Evolutionary conservation across 2,888 invertebrate species (phyloP).

Genomic region (Sesia bembeciformis): DNA sequence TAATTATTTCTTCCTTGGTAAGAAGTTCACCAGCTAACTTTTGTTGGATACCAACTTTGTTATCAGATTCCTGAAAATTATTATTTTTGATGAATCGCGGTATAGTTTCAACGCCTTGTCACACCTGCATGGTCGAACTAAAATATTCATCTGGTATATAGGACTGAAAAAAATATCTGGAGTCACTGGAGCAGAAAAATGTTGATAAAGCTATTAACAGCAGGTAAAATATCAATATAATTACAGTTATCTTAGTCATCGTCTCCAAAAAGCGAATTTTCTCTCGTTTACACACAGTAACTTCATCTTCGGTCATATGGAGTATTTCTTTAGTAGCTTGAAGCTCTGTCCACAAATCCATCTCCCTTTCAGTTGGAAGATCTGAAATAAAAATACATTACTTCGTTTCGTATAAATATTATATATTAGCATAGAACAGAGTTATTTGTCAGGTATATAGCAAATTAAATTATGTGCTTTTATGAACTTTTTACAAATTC

Average conservation of each 20-base stretch:
- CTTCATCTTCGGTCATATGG: conserved; percentile 54
- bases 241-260: conserved; percentile 56
- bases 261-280: conserved; percentile 62
- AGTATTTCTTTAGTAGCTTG: conserved; percentile 60
- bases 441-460: no score
- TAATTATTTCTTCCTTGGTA: conserved; percentile 57
- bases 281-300: conserved; percentile 47
- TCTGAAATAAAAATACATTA: conserved; percentile 20
- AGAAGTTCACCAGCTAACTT: conserved; percentile 63
- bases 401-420: not conserved
- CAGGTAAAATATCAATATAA: not conserved
- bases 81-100: not conserved
- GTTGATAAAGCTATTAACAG: not conserved
- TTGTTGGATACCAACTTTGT: conserved; percentile 60
- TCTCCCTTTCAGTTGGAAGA: conserved; percentile 56
- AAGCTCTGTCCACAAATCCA: conserved; percentile 58
- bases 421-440: not conserved
- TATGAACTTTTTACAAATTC: not conserved
- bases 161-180: conserved; percentile 39
- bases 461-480: no score
- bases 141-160: conserved; percentile 43
- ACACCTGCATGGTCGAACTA: conserved; percentile 23
- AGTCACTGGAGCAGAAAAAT: not conserved
- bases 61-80: conserved; percentile 43
- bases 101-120: conserved; percentile 8